These are phyloP conservation scores for Bovichtus variegatus DNA, from an alignment of 2,797 vertebrate genomes.

Conservation along the genomic window DNA sequence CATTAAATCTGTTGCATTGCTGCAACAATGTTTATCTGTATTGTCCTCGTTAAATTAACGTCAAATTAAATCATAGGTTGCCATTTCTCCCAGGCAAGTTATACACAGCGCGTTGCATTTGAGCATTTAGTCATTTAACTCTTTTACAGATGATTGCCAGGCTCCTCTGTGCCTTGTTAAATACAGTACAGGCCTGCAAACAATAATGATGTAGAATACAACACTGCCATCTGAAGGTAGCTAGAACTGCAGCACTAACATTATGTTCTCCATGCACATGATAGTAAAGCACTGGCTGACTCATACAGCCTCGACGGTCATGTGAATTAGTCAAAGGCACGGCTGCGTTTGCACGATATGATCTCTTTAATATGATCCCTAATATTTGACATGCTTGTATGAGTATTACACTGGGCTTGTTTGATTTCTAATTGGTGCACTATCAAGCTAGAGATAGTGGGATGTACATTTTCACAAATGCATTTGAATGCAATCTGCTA, in stretches of 20 bases:
- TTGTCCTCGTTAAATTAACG: not conserved
- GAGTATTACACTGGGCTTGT: not conserved
- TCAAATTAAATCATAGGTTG: not conserved
- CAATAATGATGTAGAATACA: conserved; percentile 46
- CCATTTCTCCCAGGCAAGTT: not conserved
- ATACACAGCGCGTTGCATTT: not conserved
- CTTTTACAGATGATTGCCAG: not conserved
- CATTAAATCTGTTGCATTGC: not conserved
- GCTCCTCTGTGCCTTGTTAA: conserved; percentile 9
- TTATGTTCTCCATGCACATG: not conserved
- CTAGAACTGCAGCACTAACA: conserved; percentile 5
- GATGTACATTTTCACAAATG: conserved; percentile 3
- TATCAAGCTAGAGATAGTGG: not conserved
- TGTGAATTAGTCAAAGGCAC: not conserved
- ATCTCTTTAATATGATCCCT: not conserved
- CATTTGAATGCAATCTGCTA: not conserved
- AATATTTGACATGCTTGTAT: not conserved
- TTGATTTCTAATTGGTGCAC: not conserved
- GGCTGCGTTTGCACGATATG: not conserved
- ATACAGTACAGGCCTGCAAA: conserved; percentile 18
- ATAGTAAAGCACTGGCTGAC: not conserved
- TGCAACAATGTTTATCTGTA: not conserved
- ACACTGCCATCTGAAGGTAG: conserved; percentile 74
- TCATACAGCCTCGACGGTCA: not conserved
- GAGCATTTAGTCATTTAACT: not conserved